Conservation (phyloP, 2,888 invertebrate genomes). For the Galeruca laticollis region DNA sequence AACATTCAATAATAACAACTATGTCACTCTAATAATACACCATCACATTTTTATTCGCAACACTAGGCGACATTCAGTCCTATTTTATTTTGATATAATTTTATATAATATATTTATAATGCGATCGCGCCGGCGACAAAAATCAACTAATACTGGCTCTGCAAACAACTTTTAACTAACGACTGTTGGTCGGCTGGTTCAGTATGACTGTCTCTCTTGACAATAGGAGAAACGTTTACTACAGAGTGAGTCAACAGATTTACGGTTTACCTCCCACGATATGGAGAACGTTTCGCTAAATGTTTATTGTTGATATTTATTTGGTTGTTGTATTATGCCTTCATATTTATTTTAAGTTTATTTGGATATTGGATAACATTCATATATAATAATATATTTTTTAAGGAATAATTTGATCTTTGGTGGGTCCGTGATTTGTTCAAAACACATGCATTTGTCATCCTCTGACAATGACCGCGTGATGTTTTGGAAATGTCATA, state of each 20-base stretch:
- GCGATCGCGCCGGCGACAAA: slow-evolving; percentile 23
- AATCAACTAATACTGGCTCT: slow-evolving; percentile 21
- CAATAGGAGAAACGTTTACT: slow-evolving; percentile 33
- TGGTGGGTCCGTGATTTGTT: too few species aligned
- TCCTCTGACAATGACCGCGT: too few species aligned
- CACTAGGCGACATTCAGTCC: neutral
- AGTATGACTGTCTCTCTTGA: slow-evolving; percentile 17
- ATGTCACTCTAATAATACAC: neutral
- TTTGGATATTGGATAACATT: neutral
- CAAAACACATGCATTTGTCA: too few species aligned
- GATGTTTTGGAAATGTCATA: too few species aligned
- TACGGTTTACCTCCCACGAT: slow-evolving; percentile 32
- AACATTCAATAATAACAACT: neutral
- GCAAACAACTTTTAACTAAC: slow-evolving; percentile 26
- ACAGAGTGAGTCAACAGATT: slow-evolving; percentile 35
- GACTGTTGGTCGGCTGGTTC: slow-evolving; percentile 9
- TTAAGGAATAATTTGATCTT: too few species aligned
- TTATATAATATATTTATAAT: slow-evolving; percentile 11
- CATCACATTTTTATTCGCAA: neutral
- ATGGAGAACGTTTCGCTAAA: slow-evolving; percentile 27
- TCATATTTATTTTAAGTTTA: neutral
- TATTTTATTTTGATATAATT: slow-evolving; percentile 10
- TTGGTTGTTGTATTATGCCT: slow-evolving; percentile 12
- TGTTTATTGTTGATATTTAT: slow-evolving; percentile 21
- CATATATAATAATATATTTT: neutral